Evolutionary conservation across 2,888 invertebrate species (phyloP).

Genomic region (Fissipunctia ypsillon): DNA sequence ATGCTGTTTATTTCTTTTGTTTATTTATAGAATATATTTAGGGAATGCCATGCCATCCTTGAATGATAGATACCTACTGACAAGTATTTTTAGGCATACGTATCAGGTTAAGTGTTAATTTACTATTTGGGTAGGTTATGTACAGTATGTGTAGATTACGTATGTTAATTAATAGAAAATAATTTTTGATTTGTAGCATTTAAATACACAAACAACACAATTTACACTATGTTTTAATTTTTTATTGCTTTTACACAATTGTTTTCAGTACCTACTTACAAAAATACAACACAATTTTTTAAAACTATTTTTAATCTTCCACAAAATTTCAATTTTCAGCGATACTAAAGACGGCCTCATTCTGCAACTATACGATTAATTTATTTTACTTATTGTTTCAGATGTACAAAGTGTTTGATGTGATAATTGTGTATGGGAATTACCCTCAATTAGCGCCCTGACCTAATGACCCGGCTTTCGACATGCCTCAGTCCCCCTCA

Average conservation of each 20-base stretch:
- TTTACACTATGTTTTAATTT: neutral
- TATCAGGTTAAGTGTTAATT: neutral
- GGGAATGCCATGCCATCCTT: neutral
- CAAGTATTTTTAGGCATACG: neutral
- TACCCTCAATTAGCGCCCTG: slow-evolving; percentile 86
- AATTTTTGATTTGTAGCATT: neutral
- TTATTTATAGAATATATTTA: slow-evolving; percentile 5
- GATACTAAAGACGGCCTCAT: slow-evolving; percentile 36
- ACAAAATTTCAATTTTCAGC: slow-evolving; percentile 55
- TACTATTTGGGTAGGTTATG: neutral
- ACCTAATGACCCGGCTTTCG: slow-evolving; percentile 92
- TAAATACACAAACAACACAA: slow-evolving; percentile 38
- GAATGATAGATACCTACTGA: neutral
- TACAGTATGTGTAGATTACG: neutral
- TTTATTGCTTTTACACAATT: slow-evolving; percentile 3
- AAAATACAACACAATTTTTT: slow-evolving; percentile 13
- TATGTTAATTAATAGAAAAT: neutral
- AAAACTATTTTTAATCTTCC: slow-evolving; percentile 30
- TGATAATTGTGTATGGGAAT: slow-evolving; percentile 87
- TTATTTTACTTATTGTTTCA: slow-evolving; percentile 85
- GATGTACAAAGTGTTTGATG: slow-evolving; percentile 90
- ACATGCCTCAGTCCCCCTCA: slow-evolving; percentile 93
- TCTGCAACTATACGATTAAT: slow-evolving; percentile 59
- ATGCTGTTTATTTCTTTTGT: slow-evolving; percentile 49
- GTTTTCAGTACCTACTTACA: slow-evolving; percentile 12